Evolutionary conservation across 2,888 invertebrate species (phyloP).

Genomic region (Syrista parreyssii): DNA sequence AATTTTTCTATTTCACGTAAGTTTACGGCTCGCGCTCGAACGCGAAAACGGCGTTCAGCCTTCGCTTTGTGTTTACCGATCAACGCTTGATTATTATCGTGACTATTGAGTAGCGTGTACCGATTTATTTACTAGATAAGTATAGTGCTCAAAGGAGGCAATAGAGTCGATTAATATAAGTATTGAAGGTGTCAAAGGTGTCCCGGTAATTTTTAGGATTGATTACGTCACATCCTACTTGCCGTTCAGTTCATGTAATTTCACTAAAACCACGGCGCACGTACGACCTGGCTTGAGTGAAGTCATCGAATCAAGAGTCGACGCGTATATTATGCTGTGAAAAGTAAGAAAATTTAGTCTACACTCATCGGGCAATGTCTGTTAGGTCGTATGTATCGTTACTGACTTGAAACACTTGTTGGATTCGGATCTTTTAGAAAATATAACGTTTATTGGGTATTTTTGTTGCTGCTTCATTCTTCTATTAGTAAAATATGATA

Average conservation of each 20-base stretch:
- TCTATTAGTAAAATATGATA: conserved; percentile 30
- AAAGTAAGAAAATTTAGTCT: background rate
- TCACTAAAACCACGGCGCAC: conserved; percentile 6
- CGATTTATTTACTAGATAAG: too few relatives aligned
- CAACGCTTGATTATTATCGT: background rate
- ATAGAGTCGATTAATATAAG: background rate
- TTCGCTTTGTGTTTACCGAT: background rate
- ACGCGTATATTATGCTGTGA: background rate
- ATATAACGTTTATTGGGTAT: conserved; percentile 48
- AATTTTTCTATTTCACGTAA: background rate
- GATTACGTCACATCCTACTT: conserved; percentile 20
- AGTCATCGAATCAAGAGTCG: background rate
- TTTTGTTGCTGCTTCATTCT: conserved; percentile 18
- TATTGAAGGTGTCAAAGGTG: background rate
- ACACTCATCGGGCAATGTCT: background rate
- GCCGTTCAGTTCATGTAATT: conserved; percentile 12
- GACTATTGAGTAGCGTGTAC: too few relatives aligned
- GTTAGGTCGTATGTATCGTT: background rate
- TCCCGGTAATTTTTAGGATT: background rate
- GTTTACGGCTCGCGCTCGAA: background rate
- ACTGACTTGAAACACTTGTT: background rate
- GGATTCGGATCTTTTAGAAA: conserved; percentile 30
- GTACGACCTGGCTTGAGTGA: background rate
- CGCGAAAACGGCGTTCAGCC: background rate
- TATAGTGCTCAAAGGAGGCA: too few relatives aligned